Conservation (phyloP, 1,140 invertebrate species). For the Ceratina calcarata region DNA sequence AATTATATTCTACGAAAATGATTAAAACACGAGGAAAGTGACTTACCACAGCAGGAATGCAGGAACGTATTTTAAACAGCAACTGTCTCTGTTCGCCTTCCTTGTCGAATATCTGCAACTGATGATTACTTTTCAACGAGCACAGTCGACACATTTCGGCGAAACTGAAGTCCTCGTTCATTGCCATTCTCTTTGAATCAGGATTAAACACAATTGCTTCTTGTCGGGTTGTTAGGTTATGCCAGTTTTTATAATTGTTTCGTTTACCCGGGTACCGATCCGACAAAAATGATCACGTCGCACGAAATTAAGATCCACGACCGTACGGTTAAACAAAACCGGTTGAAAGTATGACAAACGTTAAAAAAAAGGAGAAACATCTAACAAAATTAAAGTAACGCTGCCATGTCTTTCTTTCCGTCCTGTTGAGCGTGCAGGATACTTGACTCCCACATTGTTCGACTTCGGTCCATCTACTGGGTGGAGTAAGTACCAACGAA, state of each 20-base stretch:
- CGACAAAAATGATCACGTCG: neutral
- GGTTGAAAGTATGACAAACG: neutral
- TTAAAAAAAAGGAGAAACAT: slow-evolving; percentile 17
- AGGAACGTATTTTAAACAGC: slow-evolving; percentile 85
- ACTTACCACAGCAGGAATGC: slow-evolving; percentile 84
- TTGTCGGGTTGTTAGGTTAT: no score
- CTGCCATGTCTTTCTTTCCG: slow-evolving; percentile 56
- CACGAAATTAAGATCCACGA: no score
- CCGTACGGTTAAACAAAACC: neutral
- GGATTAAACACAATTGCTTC: slow-evolving; percentile 50
- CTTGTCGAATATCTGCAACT: slow-evolving; percentile 86
- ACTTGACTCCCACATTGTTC: slow-evolving; percentile 28
- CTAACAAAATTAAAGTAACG: slow-evolving; percentile 51
- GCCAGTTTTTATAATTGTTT: no score
- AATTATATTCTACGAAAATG: neutral
- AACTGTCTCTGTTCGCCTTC: slow-evolving; percentile 86
- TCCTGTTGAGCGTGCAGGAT: slow-evolving; percentile 21
- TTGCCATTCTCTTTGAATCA: slow-evolving; percentile 80
- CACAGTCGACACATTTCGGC: slow-evolving; percentile 86
- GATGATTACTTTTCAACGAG: slow-evolving; percentile 83
- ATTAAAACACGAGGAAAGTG: neutral
- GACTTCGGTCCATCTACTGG: neutral
- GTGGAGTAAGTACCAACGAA: neutral
- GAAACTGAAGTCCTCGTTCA: slow-evolving; percentile 85
- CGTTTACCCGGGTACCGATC: no score